Evolutionary conservation across 1,140 invertebrate genomes (phyloP).

Genomic region (Orussus abietinus): DNA sequence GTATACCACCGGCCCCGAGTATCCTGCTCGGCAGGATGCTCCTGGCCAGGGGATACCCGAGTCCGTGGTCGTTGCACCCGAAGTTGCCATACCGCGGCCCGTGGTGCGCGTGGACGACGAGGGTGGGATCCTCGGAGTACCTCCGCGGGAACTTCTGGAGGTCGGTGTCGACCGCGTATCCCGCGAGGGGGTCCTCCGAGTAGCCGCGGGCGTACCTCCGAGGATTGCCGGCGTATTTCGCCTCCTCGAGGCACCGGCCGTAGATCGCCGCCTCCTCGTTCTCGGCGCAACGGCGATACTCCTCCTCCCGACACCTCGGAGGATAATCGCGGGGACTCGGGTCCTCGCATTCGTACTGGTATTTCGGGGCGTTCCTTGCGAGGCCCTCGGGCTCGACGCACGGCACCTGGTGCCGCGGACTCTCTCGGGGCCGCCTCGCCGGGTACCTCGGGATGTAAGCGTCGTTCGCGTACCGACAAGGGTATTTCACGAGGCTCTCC

Average conservation of each 20-base stretch:
- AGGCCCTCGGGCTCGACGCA: slow-evolving; percentile 5
- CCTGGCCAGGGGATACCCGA: slow-evolving; percentile 34
- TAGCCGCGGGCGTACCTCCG: slow-evolving; percentile 45
- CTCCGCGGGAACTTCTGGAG: slow-evolving; percentile 42
- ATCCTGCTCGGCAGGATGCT: slow-evolving; percentile 27
- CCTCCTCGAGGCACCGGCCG: slow-evolving; percentile 30
- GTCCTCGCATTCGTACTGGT: slow-evolving; percentile 40
- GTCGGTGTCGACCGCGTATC: slow-evolving; percentile 30
- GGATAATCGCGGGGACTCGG: slow-evolving; percentile 44
- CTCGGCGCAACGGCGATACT: slow-evolving; percentile 45
- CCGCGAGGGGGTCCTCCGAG: slow-evolving; percentile 30
- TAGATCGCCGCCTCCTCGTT: slow-evolving; percentile 39
- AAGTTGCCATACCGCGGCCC: slow-evolving; percentile 40
- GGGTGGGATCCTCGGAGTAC: slow-evolving; percentile 40
- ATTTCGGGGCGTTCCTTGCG: slow-evolving; percentile 12
- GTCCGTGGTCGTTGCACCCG: slow-evolving; percentile 33
- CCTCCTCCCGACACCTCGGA: slow-evolving; percentile 45
- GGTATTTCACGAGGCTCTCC: slow-evolving; percentile 31
- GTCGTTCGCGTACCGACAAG: slow-evolving; percentile 30
- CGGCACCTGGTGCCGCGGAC: slow-evolving; percentile 16
- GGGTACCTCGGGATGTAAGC: slow-evolving; percentile 29
- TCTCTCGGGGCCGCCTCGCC: slow-evolving; percentile 20
- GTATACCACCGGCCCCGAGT: slow-evolving; percentile 36
- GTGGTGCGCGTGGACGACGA: slow-evolving; percentile 28
- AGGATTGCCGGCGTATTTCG: slow-evolving; percentile 36